Evolutionary conservation across 2,113 vertebrate genomes (phyloP), one percentile per base, ranked within the genome.

Genomic region (Geothlypis trichas): DNA sequence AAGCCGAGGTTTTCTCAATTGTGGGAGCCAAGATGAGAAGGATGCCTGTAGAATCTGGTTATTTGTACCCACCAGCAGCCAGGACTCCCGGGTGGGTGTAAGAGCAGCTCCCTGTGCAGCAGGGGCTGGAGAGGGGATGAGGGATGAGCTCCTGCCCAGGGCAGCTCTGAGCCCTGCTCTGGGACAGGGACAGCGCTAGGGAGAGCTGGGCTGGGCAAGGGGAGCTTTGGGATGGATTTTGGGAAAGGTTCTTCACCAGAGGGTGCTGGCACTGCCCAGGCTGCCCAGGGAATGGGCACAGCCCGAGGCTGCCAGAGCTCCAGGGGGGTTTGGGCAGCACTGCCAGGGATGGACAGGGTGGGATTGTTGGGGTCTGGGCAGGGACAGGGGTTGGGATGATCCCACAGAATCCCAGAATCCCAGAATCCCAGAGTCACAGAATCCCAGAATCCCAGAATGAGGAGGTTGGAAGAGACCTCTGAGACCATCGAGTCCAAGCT

Each of bases 161-260:
- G 39, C 73, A 69, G 55, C 58, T 41, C 47, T 0, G 13, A 5
- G 2, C 24, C 2, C 35, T 41, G 35, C 35, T 22, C 39, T 13
- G 59, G 10, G 52, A 1, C 68, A 67, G 61, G 68, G 37, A 47
- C 49, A 63, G 74, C 0, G 11, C 5, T n/a, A 35, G 49, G 41
- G 42, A 9, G 1, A 1, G n/a, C 41, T 65, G 75, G 12, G 35
- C 42, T 35, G 67, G 2, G 51, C 6, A 35, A 65, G 76, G 51
- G 8, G 1, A 6, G 9, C n/a, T 8, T 12, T 2, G 10, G 58
- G 35, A 0, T 49, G 58, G 58, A 13, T 1, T 1, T 18, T 11
- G 66, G 66, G 16, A 10, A 42, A 73, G 35, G 35, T 0, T 35
- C 66, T 26, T 8, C 35, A 35, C 20, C 49, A 31, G 49, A 57